Percentiles rank a stretch among this genome's conserved stretches.
Conservation (phyloP, 2,113 vertebrate species). For the Phyllopteryx taeniolatus region DNA sequence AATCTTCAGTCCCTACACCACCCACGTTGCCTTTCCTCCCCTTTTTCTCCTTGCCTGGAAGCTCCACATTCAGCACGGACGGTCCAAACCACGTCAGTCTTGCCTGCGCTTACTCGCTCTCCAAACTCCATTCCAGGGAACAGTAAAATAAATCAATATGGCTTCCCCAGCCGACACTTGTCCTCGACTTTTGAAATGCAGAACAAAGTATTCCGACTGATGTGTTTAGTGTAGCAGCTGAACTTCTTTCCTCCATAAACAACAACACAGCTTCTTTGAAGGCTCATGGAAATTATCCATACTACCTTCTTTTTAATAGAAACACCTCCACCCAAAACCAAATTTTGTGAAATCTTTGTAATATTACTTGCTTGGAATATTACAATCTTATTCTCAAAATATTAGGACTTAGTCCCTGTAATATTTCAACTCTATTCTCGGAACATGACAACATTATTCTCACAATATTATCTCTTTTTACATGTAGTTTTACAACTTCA, state of each 20-base stretch:
- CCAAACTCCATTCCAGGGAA: constrained; percentile 1
- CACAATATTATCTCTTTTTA: too few species aligned
- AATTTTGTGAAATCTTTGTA: too few species aligned
- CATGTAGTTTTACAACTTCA: too few species aligned
- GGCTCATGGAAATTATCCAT: too few species aligned
- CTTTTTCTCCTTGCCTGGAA: neutral
- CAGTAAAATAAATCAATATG: constrained; percentile 1
- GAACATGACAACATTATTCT: too few species aligned
- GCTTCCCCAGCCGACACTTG: neutral
- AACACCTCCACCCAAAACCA: too few species aligned
- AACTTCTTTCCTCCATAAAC: neutral
- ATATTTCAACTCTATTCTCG: too few species aligned
- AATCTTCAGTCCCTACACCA: neutral
- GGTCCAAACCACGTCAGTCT: constrained; percentile 5
- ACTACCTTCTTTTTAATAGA: too few species aligned
- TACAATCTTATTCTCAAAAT: too few species aligned
- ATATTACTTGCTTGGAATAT: too few species aligned
- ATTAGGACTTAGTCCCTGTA: too few species aligned
- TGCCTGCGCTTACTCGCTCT: neutral
- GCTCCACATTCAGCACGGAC: neutral
- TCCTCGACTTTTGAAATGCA: neutral
- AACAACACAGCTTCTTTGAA: neutral
- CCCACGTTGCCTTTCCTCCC: neutral
- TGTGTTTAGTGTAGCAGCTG: neutral
- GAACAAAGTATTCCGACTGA: neutral